Evolutionary conservation across 2,888 invertebrate species (phyloP).

Genomic region (Lasiommata megera): DNA sequence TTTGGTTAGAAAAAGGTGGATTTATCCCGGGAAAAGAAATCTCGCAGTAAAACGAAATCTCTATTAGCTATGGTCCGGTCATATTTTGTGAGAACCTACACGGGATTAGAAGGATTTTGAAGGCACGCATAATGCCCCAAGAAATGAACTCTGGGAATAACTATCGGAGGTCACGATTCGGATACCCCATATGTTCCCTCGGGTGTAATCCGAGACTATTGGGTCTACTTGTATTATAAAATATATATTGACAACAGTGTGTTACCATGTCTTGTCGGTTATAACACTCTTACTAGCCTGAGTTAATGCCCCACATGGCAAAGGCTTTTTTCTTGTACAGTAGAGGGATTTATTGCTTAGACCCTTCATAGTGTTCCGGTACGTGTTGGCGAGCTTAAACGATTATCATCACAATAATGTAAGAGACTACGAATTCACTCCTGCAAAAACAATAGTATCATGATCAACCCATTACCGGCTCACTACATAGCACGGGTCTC

Average conservation of each 20-base stretch:
- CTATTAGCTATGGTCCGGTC: conserved; percentile 32
- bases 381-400: too few relatives aligned
- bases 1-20: conserved; percentile 33
- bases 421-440: too few relatives aligned
- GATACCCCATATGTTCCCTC: conserved; percentile 27
- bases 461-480: too few relatives aligned
- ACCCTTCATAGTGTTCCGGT: too few relatives aligned
- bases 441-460: too few relatives aligned
- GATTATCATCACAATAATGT: too few relatives aligned
- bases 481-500: too few relatives aligned
- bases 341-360: too few relatives aligned
- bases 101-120: conserved; percentile 36
- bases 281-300: too few relatives aligned
- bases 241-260: conserved; percentile 15
- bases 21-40: conserved; percentile 34
- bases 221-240: conserved; percentile 23
- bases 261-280: background rate
- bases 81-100: conserved; percentile 37
- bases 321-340: too few relatives aligned
- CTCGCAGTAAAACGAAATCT: conserved; percentile 28
- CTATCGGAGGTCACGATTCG: conserved; percentile 32
- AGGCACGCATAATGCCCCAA: conserved; percentile 28
- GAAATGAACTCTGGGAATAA: conserved; percentile 33
- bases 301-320: too few relatives aligned
- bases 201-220: conserved; percentile 28